These are phyloP conservation scores for Tragelaphus imberbis DNA, from an alignment of 2,113 vertebrate species.

Conservation along the genomic window DNA sequence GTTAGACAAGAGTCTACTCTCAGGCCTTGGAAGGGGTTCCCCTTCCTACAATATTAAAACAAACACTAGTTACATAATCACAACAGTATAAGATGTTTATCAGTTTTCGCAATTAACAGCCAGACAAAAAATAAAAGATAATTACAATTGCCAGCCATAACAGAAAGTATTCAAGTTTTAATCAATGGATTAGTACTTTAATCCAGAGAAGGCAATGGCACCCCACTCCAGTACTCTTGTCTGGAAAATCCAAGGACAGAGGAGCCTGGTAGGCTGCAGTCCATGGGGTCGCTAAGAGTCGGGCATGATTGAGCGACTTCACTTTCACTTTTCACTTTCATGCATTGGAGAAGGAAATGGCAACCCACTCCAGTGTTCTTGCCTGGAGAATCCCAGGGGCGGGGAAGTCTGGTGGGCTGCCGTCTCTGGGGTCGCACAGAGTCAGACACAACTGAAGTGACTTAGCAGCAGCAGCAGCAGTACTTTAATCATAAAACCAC, in stretches of 20 bases:
- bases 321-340: no score
- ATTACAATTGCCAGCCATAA: not conserved
- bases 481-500: not conserved
- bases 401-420: no score
- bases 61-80: not conserved
- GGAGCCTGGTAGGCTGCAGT: no score
- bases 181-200: not conserved
- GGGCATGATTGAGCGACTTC: no score
- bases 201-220: not conserved
- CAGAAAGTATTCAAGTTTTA: not conserved
- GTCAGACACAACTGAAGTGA: no score
- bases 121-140: not conserved
- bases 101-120: not conserved
- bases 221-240: no score
- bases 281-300: no score
- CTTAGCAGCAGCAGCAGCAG: not conserved
- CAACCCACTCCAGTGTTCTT: no score
- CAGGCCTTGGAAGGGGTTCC: not conserved
- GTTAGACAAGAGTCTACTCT: not conserved
- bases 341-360: no score
- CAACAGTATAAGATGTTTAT: not conserved
- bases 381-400: no score
- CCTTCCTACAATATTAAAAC: not conserved
- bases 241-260: no score
- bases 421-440: no score